These are phyloP conservation scores for Apaloderma vittatum DNA, from an alignment of 2,113 vertebrate species.

Conservation along the genomic window DNA sequence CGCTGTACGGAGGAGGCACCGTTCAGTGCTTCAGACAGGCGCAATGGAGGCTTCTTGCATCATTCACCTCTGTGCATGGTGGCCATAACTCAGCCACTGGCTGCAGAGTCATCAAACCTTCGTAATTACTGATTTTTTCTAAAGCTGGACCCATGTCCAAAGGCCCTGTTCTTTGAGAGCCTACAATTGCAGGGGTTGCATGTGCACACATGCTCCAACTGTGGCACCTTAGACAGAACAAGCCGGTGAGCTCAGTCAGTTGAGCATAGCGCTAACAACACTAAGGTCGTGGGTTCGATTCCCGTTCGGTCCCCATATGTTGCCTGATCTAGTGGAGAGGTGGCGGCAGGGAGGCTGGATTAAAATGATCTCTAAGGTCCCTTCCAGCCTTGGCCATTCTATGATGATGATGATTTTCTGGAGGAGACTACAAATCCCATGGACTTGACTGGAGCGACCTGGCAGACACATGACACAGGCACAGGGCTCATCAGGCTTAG, in stretches of 20 bases:
- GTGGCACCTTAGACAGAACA: not conserved
- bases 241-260: no score
- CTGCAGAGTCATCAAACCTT: not conserved
- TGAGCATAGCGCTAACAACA: no score
- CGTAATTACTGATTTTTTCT: not conserved
- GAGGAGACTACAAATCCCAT: not conserved
- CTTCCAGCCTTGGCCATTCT: no score
- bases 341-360: no score
- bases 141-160: not conserved
- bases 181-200: not conserved
- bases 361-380: no score
- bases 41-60: not conserved
- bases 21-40: not conserved
- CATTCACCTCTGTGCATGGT: not conserved
- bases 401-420: not conserved
- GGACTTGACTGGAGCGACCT: not conserved
- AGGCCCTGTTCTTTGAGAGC: not conserved
- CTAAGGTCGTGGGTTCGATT: no score
- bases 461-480: not conserved
- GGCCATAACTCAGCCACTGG: not conserved
- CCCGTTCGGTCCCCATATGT: no score
- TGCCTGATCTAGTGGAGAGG: no score
- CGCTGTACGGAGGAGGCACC: not conserved
- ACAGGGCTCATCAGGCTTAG: not conserved
- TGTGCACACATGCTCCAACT: accelerated